Evolutionary conservation across 35 echinoderm and acorn worm species (phyloP).

Genomic region (Apostichopus japonicus): DNA sequence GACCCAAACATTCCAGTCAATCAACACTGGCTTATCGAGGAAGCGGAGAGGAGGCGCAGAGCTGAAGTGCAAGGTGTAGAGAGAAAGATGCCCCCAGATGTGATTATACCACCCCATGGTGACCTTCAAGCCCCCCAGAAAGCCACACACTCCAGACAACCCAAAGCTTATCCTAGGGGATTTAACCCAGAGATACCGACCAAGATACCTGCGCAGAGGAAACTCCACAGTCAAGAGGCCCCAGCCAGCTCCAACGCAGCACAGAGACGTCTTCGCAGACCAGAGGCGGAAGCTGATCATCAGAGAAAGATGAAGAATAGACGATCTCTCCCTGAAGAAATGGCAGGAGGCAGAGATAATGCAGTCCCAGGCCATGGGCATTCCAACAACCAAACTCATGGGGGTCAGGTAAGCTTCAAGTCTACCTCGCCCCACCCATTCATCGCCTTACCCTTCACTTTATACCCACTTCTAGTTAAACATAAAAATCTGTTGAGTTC

Average conservation of each 20-base stretch:
- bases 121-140: not conserved
- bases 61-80: constrained; percentile 67
- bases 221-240: constrained; percentile 13
- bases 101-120: constrained; percentile 14
- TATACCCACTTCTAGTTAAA: too few species aligned
- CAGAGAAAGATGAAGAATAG: constrained; percentile 81
- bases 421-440: not conserved
- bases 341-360: constrained; percentile 20
- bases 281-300: constrained; percentile 59
- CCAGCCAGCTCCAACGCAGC: constrained; percentile 24
- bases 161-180: constrained; percentile 28
- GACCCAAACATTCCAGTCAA: constrained; percentile 67
- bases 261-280: constrained; percentile 41
- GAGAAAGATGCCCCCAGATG: constrained; percentile 21
- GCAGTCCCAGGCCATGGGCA: constrained; percentile 31
- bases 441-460: too few species aligned
- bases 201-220: constrained; percentile 29
- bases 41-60: constrained; percentile 79
- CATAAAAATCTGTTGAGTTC: too few species aligned
- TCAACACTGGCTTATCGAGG: constrained; percentile 90
- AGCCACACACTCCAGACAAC: not conserved
- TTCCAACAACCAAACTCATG: not conserved
- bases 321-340: constrained; percentile 69
- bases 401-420: not conserved
- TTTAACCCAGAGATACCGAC: constrained; percentile 63